Percentiles rank a stretch among this genome's conserved stretches.
Conservation (phyloP, 2,888 invertebrate genomes). For the Synanthedon andrenaeformis region DNA sequence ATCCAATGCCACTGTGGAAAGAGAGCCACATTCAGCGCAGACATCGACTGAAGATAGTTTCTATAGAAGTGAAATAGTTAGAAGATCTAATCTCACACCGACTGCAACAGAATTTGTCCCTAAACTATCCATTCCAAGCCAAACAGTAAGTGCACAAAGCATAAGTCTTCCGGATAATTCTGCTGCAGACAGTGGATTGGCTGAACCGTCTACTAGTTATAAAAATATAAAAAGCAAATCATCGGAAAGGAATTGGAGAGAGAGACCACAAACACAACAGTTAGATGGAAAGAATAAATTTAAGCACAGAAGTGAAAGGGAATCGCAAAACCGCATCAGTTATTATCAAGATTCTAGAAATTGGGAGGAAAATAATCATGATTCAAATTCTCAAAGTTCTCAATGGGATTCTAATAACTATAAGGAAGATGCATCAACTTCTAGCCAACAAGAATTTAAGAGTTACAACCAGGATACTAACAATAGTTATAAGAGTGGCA, state of each 20-base stretch:
- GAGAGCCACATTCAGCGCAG: conserved; percentile 28
- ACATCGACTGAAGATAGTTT: conserved; percentile 17
- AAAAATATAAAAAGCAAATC: conserved; percentile 26
- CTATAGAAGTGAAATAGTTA: conserved; percentile 39
- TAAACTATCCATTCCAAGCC: conserved; percentile 30
- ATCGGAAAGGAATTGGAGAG: conserved; percentile 49
- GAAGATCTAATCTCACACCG: conserved; percentile 66
- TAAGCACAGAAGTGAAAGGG: conserved; percentile 1
- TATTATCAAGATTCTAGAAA: conserved; percentile 19
- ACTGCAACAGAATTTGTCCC: conserved; percentile 72
- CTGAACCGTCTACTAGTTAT: conserved; percentile 7
- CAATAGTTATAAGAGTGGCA: conserved; percentile 10
- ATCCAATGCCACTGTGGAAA: conserved; percentile 23
- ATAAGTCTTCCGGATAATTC: conserved; percentile 23
- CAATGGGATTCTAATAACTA: background rate
- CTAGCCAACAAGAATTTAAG: background rate
- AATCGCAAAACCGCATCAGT: conserved; percentile 18
- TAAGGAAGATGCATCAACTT: background rate
- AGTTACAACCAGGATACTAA: conserved; percentile 15
- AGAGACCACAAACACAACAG: conserved; percentile 33
- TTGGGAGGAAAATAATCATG: conserved; percentile 1
- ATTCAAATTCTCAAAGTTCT: conserved; percentile 5
- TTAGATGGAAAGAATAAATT: conserved; percentile 11
- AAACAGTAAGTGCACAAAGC: conserved; percentile 25
- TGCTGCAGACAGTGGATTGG: conserved; percentile 15